These are phyloP conservation scores for Drosophila grimshawi DNA, from an alignment of 1,140 invertebrate species.

Conservation along the genomic window DNA sequence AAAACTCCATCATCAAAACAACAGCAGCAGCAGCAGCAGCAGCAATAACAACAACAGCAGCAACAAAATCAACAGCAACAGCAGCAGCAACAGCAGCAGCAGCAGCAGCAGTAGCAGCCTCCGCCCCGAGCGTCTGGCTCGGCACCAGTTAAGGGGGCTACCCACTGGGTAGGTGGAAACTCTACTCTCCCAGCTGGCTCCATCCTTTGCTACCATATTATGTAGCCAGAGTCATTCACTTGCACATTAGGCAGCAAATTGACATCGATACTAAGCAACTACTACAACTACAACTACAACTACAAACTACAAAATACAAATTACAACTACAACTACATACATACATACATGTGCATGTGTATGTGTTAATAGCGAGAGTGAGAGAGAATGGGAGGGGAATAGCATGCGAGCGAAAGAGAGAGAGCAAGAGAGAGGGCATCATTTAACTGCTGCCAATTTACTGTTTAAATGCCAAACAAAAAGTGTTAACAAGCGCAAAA, in stretches of 20 bases:
- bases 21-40: constrained; percentile 6
- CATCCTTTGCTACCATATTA: constrained; percentile 14
- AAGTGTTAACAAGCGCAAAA: constrained; percentile 84
- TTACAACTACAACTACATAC: constrained; percentile 16
- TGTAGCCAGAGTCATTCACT: constrained; percentile 63
- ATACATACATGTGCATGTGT: not conserved
- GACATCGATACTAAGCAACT: constrained; percentile 70
- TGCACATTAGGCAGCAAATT: constrained; percentile 81
- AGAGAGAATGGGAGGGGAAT: constrained; percentile 5
- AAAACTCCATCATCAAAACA: constrained; percentile 29
- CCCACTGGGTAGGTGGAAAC: not conserved
- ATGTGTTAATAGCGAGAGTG: not conserved
- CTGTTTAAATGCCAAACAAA: constrained; percentile 84
- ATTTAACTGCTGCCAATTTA: constrained; percentile 84
- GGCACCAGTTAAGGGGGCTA: no score
- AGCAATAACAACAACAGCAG: not conserved
- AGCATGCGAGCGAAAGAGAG: constrained; percentile 25
- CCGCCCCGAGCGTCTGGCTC: constrained; percentile 17
- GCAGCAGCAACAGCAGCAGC: constrained; percentile 13
- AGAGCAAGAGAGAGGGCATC: constrained; percentile 52
- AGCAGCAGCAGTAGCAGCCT: constrained; percentile 14
- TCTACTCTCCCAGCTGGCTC: not conserved
- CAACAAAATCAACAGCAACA: not conserved
- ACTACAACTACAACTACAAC: constrained; percentile 29
- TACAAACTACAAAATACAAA: not conserved